Evolutionary conservation across 2,113 vertebrate species (phyloP).

Genomic region (Gavialis gangeticus): DNA sequence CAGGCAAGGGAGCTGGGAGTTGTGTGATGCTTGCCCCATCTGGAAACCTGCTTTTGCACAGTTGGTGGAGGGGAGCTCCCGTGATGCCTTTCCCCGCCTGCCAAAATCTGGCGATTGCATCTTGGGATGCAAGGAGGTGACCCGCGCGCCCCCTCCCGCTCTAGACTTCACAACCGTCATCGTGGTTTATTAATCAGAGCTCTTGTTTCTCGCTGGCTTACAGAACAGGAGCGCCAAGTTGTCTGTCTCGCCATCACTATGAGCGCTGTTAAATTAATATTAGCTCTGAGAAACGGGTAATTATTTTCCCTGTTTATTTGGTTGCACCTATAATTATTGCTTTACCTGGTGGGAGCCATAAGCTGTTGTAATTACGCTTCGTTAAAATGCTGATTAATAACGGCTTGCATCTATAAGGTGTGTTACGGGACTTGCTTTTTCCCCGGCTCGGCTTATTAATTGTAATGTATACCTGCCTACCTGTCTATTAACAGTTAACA

Average conservation of each 20-base stretch:
- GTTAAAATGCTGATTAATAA: slow-evolving; percentile 84
- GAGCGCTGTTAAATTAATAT: slow-evolving; percentile 76
- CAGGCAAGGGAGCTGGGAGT: background rate
- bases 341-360: slow-evolving; percentile 80
- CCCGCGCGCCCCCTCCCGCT: background rate
- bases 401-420: slow-evolving; percentile 60
- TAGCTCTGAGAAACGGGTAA: slow-evolving; percentile 72
- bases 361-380: slow-evolving; percentile 79
- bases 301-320: slow-evolving; percentile 76
- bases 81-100: background rate
- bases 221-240: background rate
- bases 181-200: background rate
- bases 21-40: background rate
- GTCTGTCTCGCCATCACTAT: slow-evolving; percentile 63
- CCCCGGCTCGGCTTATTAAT: slow-evolving; percentile 65
- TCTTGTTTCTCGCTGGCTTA: background rate
- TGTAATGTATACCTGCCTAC: slow-evolving; percentile 73
- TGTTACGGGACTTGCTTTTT: slow-evolving; percentile 61
- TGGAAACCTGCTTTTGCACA: background rate
- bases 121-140: background rate
- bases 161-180: background rate
- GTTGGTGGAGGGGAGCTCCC: background rate
- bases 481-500: slow-evolving; percentile 70
- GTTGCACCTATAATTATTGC: slow-evolving; percentile 77
- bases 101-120: background rate